Evolutionary conservation across 2,888 invertebrate species (phyloP).

Genomic region (Poecilus cupreus): DNA sequence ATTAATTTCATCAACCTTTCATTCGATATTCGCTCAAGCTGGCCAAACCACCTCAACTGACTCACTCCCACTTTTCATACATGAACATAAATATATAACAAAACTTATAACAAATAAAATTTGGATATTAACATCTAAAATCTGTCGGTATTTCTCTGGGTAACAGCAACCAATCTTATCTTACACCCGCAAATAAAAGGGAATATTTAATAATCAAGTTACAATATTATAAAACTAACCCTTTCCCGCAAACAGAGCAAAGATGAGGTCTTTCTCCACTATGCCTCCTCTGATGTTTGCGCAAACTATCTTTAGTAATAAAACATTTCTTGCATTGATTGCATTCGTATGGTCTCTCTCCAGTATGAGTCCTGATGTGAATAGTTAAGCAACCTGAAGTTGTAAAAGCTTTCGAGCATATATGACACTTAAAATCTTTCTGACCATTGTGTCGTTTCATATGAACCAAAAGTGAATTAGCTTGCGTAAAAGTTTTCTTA

Average conservation of each 20-base stretch:
- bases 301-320: conserved; percentile 42
- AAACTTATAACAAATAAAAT: too few relatives aligned
- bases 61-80: too few relatives aligned
- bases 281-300: conserved; percentile 43
- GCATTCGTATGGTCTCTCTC: conserved; percentile 47
- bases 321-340: conserved; percentile 50
- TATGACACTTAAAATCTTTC: conserved; percentile 43
- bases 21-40: too few relatives aligned
- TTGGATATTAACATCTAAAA: too few relatives aligned
- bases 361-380: conserved; percentile 40
- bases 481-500: conserved; percentile 41
- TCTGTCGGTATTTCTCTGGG: too few relatives aligned
- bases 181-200: too few relatives aligned
- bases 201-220: too few relatives aligned
- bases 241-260: conserved; percentile 56
- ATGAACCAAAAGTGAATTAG: conserved; percentile 36
- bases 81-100: too few relatives aligned
- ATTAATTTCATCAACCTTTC: too few relatives aligned
- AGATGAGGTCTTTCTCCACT: conserved; percentile 51
- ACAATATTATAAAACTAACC: conserved; percentile 18
- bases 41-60: too few relatives aligned
- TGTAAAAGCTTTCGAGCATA: conserved; percentile 52
- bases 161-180: too few relatives aligned
- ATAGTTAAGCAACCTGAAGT: conserved; percentile 40
- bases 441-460: conserved; percentile 46